Evolutionary conservation across 2,113 vertebrate genomes (phyloP), one percentile per base, ranked within the genome.

Genomic region (Suncus etruscus): DNA sequence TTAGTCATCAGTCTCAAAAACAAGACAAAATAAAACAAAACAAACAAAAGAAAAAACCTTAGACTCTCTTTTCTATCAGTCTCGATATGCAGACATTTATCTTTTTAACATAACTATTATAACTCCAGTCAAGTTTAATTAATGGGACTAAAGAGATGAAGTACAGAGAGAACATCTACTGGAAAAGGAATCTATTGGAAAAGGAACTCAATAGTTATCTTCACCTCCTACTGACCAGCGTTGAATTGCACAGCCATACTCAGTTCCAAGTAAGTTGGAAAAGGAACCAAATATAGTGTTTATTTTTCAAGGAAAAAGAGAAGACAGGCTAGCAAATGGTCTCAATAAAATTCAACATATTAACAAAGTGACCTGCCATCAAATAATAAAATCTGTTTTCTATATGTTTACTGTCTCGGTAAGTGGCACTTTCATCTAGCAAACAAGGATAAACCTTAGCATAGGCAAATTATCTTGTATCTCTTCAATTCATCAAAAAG

Each of bases 361-460:
- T 83, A 47, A 31, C 29, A 68, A n/a, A 85, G 65, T 25, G 76
- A 75, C 39, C n/a, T 24, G 84, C 9, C 31, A 72, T 14, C 6
- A n/a, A 66, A 87, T n/a, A 87, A 75, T 18, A 58, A 73, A 82
- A 81, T n/a, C 25, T 81, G 4, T 58, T 50, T 88, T 79, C 15
- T 6, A 3, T 66, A 39, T 1, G 4, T 61, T 65, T 63, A 7
- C 22, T 24, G 4, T 48, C 29, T 58, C 66, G 3, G 50, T 65
- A 48, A 47, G 2, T 51, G 11, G 25, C 45, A 73, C 6, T 16
- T 48, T 54, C n/a, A 75, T 84, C 61, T 68, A 72, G 25, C 12
- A 88, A 94, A 73, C 0, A 18, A 8, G 48, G 15, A 82, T 25
- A 58, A 20, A 31, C 47, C 68, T 45, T 31, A 73, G 27, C 8